Base-by-base conservation (phyloP, 1,140 invertebrate genomes). In the Meloidogyne floridensis region DNA sequence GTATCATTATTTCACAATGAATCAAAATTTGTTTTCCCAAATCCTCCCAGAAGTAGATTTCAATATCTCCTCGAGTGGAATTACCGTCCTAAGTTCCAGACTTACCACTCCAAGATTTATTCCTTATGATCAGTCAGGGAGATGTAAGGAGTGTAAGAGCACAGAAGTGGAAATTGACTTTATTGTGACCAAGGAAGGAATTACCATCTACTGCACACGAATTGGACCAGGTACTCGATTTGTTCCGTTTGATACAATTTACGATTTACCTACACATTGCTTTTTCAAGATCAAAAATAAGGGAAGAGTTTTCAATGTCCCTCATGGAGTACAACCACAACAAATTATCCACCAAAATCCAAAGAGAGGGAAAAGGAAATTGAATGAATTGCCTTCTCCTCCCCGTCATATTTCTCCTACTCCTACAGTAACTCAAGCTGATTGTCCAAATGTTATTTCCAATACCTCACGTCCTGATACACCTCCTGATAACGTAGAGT, bases 231-330 rank as follows among this genome's bases (percentile, higher is more conserved):
- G 73, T 15, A 18, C 73, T 3, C 15, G 47, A 1, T 75, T 75
- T 42, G 73, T 75, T 15, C 73, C 73, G 1, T 75, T 75, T 2
- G 73, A 75, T 18, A 15, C 56, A 15, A 8, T 75, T 15, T 75
- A 75, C 8, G 10, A 74, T 32, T 7, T 74, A 7, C 73, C 73
- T 2, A 54, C 47, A 54, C 20, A 75, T 8, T 53, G 47, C 32
- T 75, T 75, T 11, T 75, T 75, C 42, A 75, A 75, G 20, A 43
- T 75, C 13, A 18, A 10, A 13, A 75, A 75, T 20, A 75, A 51
- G 51, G 74, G 74, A 47, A 53, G 74, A 10, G 74, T 75, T 47
- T 51, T 75, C 32, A 75, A 75, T 51, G 43, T 75, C 6, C 51
- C 53, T 9, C 43, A 75, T 51, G 74, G 74, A 3, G 6, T 13